A percentile compares a stretch with the other conserved stretches of the same genome.
Evolutionary conservation across 2,888 invertebrate species (phyloP).

Genomic region (Caenorhabditis imperialis): DNA sequence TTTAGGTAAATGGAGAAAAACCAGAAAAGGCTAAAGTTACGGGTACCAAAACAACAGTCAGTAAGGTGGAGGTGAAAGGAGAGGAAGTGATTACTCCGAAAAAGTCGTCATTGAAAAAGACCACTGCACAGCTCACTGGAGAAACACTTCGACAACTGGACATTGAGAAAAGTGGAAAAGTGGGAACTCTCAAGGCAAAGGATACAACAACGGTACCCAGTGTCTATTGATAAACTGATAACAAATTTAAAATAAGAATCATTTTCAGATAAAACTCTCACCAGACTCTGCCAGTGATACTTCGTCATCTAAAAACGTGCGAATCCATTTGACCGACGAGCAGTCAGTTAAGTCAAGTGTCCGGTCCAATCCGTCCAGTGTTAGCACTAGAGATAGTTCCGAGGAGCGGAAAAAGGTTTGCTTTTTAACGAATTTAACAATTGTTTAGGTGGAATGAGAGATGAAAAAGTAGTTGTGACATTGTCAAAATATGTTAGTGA

Average conservation of each 20-base stretch:
- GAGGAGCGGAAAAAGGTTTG: slow-evolving; percentile 60
- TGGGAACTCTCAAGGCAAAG: slow-evolving; percentile 38
- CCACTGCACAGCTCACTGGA: slow-evolving; percentile 41
- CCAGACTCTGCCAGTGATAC: slow-evolving; percentile 50
- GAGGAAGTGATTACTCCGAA: slow-evolving; percentile 45
- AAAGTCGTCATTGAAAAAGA: slow-evolving; percentile 49
- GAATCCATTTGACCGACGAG: slow-evolving; percentile 42
- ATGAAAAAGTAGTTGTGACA: no score
- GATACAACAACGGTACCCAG: slow-evolving; percentile 43
- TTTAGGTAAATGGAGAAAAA: slow-evolving; percentile 54
- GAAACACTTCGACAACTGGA: slow-evolving; percentile 46
- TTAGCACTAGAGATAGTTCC: slow-evolving; percentile 57
- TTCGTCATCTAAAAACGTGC: slow-evolving; percentile 46
- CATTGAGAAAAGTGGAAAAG: slow-evolving; percentile 40
- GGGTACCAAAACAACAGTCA: slow-evolving; percentile 33
- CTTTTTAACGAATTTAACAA: no score
- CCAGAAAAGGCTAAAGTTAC: slow-evolving; percentile 40
- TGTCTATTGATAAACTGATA: no score
- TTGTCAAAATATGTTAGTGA: no score
- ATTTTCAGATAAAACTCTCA: slow-evolving; percentile 40
- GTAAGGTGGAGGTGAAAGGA: slow-evolving; percentile 55
- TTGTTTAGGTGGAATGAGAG: no score
- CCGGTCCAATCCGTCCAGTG: slow-evolving; percentile 40
- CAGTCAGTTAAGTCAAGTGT: slow-evolving; percentile 47
- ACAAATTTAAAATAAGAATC: not conserved